phyloP scores from a whole-genome alignment of 2,797 vertebrate species.

The Clarias laeviceps region DNA sequence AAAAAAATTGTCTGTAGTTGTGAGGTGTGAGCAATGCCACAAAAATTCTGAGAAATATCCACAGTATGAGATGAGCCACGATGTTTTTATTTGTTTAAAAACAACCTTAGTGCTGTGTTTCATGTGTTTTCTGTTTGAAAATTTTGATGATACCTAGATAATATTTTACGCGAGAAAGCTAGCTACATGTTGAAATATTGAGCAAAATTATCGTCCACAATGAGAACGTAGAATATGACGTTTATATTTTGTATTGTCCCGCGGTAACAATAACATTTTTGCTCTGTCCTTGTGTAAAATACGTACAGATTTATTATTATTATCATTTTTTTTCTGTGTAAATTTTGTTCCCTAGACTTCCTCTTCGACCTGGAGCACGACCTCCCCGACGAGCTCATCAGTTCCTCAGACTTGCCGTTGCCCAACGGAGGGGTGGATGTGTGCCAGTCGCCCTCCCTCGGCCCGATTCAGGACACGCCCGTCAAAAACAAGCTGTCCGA shows the following conservation, averaged over 20 bases:
- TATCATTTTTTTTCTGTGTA: constrained; percentile 23
- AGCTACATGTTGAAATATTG: too few relatives aligned
- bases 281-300: not conserved
- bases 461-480: constrained; percentile 86
- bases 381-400: constrained; percentile 97
- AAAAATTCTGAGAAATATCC: not conserved
- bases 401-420: constrained; percentile 88
- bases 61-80: not conserved
- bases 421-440: constrained; percentile 88
- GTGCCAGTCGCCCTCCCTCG: constrained; percentile 83
- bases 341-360: constrained; percentile 79
- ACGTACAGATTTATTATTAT: not conserved
- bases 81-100: not conserved
- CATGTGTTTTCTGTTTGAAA: too few relatives aligned
- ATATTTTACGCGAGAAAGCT: too few relatives aligned
- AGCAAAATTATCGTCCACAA: too few relatives aligned
- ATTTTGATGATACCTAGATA: too few relatives aligned
- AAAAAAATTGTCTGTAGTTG: not conserved
- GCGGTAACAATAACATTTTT: too few relatives aligned
- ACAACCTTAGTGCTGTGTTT: not conserved
- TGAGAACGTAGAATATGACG: too few relatives aligned
- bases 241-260: too few relatives aligned
- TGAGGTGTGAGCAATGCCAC: not conserved
- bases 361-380: constrained; percentile 97
- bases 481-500: constrained; percentile 98